Percentiles rank a stretch among this genome's conserved stretches.
Conservation (phyloP, 2,113 vertebrate species). For the Limanda limanda region DNA sequence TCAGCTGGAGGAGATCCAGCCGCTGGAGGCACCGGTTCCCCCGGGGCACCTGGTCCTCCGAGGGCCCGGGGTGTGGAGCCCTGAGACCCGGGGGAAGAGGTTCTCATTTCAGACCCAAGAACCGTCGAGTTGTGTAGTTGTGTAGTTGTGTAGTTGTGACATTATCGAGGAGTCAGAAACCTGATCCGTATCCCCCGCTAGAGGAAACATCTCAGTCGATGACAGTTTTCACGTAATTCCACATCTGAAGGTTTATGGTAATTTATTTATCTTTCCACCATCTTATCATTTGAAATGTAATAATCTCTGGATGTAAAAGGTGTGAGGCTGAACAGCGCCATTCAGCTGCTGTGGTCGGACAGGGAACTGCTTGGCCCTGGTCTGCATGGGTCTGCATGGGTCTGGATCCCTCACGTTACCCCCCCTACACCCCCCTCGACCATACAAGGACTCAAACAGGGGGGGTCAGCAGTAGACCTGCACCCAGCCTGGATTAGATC, state of each 20-base stretch:
- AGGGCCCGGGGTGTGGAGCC: background rate
- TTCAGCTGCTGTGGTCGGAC: slow-evolving; percentile 49
- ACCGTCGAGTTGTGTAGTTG: slow-evolving; percentile 27
- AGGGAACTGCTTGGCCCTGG: slow-evolving; percentile 69
- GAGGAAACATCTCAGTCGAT: background rate
- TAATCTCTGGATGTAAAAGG: too few relatives aligned
- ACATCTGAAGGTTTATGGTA: background rate
- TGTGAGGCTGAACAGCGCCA: slow-evolving; percentile 65
- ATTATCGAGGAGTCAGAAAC: slow-evolving; percentile 33
- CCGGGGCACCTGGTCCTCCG: slow-evolving; percentile 20
- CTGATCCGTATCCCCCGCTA: background rate
- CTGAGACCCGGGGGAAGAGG: background rate
- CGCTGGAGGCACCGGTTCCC: slow-evolving; percentile 48
- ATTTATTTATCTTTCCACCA: slow-evolving; percentile 1
- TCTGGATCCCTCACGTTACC: slow-evolving; percentile 25
- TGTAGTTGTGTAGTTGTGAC: slow-evolving; percentile 33
- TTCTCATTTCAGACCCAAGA: background rate
- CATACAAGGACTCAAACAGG: slow-evolving; percentile 21
- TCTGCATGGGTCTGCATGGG: slow-evolving; percentile 39
- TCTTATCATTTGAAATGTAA: background rate
- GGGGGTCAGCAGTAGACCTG: background rate
- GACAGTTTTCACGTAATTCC: background rate
- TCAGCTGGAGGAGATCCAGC: slow-evolving; percentile 68
- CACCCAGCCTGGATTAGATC: background rate
- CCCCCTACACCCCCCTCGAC: slow-evolving; percentile 12